These are phyloP conservation scores for Pristiophorus japonicus DNA, from an alignment of 2,113 vertebrate genomes.

Conservation along the genomic window DNA sequence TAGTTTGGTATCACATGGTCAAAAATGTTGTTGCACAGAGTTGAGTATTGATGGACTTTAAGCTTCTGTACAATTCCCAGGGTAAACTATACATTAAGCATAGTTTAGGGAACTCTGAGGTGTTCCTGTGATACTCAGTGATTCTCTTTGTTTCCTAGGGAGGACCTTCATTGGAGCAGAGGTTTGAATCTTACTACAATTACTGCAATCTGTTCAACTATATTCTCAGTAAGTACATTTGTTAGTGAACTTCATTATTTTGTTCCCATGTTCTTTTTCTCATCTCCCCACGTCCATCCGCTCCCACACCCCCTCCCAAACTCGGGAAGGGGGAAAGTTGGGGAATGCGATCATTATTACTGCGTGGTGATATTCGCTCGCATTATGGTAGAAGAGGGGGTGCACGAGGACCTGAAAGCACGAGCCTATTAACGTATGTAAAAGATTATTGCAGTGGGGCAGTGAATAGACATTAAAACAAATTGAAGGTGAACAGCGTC, in stretches of 20 bases:
- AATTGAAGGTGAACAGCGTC: not conserved
- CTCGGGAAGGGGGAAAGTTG: not conserved
- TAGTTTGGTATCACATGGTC: not conserved
- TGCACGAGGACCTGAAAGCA: not conserved
- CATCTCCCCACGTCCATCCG: too few species aligned
- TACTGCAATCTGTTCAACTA: conserved; percentile 99
- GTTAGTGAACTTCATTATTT: not conserved
- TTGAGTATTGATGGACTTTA: not conserved
- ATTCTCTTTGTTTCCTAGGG: conserved; percentile 62
- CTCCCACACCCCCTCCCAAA: too few species aligned
- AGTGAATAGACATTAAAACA: not conserved
- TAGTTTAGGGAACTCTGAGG: not conserved
- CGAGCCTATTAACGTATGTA: not conserved
- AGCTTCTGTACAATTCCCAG: not conserved
- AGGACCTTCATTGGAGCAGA: conserved; percentile 89
- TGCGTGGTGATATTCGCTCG: too few species aligned
- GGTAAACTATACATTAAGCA: not conserved
- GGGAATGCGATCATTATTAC: not conserved
- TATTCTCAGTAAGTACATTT: conserved; percentile 81
- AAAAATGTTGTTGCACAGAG: too few species aligned
- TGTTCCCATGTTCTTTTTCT: not conserved
- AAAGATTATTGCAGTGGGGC: not conserved
- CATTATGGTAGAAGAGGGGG: not conserved
- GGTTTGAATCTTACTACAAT: conserved; percentile 98
- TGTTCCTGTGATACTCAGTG: not conserved